phyloP scores from a whole-genome alignment of 2,888 invertebrate species.

The Neoitamus cyanurus region DNA sequence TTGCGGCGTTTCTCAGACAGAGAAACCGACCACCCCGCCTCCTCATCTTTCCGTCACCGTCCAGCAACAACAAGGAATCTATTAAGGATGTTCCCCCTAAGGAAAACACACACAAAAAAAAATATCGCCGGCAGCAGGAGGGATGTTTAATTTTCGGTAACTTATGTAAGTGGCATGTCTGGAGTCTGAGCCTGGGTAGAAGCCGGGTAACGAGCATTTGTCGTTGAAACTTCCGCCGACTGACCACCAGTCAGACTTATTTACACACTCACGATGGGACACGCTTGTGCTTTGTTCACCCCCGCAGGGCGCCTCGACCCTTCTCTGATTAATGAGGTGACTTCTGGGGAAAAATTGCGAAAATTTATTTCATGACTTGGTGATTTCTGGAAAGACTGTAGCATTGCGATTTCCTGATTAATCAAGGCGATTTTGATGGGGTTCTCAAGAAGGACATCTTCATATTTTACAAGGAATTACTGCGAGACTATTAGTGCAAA shows the following conservation, averaged over 20 bases:
- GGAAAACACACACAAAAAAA: neutral
- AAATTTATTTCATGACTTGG: neutral
- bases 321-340: neutral
- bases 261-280: neutral
- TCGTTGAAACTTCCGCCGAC: neutral
- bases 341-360: neutral
- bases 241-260: neutral
- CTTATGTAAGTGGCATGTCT: neutral
- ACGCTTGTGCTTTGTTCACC: neutral
- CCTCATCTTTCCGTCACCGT: neutral
- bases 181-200: neutral
- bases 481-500: neutral
- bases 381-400: neutral
- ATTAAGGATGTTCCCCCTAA: neutral
- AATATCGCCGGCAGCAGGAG: neutral
- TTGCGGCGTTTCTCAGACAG: neutral
- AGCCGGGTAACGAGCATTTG: neutral
- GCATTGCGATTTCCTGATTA: neutral
- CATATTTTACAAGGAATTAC: neutral
- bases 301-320: neutral
- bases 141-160: neutral
- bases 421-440: neutral
- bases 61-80: neutral
- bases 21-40: neutral
- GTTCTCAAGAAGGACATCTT: neutral